These are phyloP conservation scores for Amaurobius ferox DNA, from an alignment of 2,888 invertebrate species.

Conservation along the genomic window DNA sequence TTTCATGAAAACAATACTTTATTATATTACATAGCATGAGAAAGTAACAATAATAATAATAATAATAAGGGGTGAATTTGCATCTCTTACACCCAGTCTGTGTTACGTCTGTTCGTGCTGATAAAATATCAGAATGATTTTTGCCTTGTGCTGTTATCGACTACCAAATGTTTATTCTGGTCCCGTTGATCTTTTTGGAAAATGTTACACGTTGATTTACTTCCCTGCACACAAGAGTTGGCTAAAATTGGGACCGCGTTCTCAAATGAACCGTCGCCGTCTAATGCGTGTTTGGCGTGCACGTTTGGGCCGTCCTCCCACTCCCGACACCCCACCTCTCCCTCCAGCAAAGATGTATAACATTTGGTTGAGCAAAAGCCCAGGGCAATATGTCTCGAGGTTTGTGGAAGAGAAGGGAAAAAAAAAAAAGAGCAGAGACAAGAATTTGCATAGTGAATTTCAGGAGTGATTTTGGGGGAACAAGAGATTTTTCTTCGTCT, in stretches of 20 bases:
- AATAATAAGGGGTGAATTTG: too few relatives aligned
- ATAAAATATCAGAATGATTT: too few relatives aligned
- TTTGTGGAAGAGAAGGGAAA: not conserved
- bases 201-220: not conserved
- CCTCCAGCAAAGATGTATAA: constrained; percentile 27
- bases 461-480: constrained; percentile 53
- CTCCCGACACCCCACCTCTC: constrained; percentile 17
- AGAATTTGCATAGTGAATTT: constrained; percentile 53
- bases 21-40: too few relatives aligned
- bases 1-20: too few relatives aligned
- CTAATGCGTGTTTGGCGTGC: constrained; percentile 68
- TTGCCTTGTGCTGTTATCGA: too few relatives aligned
- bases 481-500: not conserved
- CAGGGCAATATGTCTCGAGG: constrained; percentile 29
- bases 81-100: too few relatives aligned
- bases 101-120: too few relatives aligned
- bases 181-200: too few relatives aligned
- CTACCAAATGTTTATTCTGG: too few relatives aligned
- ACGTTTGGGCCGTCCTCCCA: not conserved
- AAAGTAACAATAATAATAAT: too few relatives aligned
- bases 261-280: constrained; percentile 9
- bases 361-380: constrained; percentile 34
- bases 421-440: not conserved
- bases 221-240: not conserved
- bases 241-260: not conserved